Percentiles rank a stretch among this genome's conserved stretches.
phyloP scores from a whole-genome alignment of 2,113 vertebrate genomes.

The Solea solea region DNA sequence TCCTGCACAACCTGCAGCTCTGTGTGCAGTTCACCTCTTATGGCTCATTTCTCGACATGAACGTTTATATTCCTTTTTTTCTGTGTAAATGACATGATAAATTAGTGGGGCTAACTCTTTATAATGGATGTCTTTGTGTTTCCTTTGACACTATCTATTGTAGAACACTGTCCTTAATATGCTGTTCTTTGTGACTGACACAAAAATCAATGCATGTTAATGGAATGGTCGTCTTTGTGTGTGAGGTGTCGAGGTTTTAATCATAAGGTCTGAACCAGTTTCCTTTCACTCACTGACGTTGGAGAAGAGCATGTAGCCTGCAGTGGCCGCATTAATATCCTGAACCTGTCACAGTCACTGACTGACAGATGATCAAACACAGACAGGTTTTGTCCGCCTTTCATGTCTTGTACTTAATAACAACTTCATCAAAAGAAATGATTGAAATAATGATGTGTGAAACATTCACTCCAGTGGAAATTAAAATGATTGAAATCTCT shows the following conservation, averaged over 20 bases:
- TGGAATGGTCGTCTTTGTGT: neutral
- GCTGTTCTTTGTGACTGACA: constrained; percentile 3
- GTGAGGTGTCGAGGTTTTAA: neutral
- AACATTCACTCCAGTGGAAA: too few species aligned
- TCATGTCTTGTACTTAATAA: neutral
- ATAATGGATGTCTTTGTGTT: neutral
- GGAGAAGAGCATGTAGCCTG: neutral
- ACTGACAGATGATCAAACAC: neutral
- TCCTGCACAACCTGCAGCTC: too few species aligned
- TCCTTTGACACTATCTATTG: neutral
- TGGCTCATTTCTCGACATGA: neutral
- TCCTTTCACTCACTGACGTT: neutral
- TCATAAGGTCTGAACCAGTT: neutral
- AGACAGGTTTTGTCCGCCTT: neutral
- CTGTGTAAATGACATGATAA: neutral
- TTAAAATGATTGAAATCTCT: too few species aligned
- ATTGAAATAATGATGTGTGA: too few species aligned
- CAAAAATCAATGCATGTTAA: neutral
- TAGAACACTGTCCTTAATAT: neutral
- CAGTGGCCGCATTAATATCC: constrained; percentile 4
- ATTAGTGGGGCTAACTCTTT: neutral
- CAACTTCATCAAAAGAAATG: neutral
- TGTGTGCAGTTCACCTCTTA: neutral
- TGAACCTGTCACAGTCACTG: neutral
- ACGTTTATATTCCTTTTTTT: neutral